phyloP scores from a whole-genome alignment of 2,888 invertebrate genomes.

The Cybosia mesomella region DNA sequence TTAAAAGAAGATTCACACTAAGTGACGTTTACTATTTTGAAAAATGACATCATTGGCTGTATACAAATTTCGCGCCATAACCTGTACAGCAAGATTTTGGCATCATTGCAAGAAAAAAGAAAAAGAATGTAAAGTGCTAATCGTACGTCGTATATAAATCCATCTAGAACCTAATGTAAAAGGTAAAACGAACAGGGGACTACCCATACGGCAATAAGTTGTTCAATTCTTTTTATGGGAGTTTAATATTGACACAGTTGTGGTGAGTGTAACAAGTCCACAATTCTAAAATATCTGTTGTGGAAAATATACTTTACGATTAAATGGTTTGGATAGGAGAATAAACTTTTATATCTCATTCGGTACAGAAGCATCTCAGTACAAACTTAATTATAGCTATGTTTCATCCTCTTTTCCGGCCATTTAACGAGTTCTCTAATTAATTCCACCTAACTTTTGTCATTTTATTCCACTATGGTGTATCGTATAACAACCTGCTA shows the following conservation, averaged over 20 bases:
- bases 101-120: not conserved
- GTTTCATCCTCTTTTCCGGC: constrained; percentile 15
- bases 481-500: constrained; percentile 16
- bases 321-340: constrained; percentile 13
- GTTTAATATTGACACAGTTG: constrained; percentile 9
- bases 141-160: not conserved
- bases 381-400: not conserved
- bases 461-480: not conserved
- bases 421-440: constrained; percentile 13
- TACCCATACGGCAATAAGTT: not conserved
- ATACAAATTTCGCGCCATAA: constrained; percentile 6
- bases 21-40: constrained; percentile 4
- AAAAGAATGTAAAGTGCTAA: not conserved
- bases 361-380: not conserved
- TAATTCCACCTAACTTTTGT: not conserved
- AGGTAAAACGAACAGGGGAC: constrained; percentile 15
- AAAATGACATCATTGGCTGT: not conserved
- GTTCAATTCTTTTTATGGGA: constrained; percentile 8
- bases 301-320: not conserved
- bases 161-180: not conserved
- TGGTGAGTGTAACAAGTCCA: not conserved
- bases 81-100: not conserved
- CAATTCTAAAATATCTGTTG: not conserved
- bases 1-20: not conserved
- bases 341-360: not conserved